A percentile compares a stretch with the other conserved stretches of the same genome.
These are phyloP conservation scores for Alouatta palliata DNA, from an alignment of 2,113 vertebrate species.

Conservation along the genomic window DNA sequence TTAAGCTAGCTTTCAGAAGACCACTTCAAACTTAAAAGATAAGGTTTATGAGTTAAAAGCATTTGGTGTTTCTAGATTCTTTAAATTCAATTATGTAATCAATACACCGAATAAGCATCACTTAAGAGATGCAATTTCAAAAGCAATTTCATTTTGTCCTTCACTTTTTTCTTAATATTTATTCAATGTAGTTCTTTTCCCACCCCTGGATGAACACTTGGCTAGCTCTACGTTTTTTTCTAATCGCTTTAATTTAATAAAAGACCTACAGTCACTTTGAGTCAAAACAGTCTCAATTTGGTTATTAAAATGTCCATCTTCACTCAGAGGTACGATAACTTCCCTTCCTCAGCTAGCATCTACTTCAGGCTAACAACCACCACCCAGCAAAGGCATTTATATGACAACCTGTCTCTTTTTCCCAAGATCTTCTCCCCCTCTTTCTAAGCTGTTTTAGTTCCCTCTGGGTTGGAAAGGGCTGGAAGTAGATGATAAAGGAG, in stretches of 20 bases:
- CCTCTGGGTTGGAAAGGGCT: background rate
- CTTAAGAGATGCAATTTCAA: slow-evolving; percentile 24
- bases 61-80: slow-evolving; percentile 36
- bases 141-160: background rate
- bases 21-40: slow-evolving; percentile 52
- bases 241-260: background rate
- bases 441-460: background rate
- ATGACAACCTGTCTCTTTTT: background rate
- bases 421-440: background rate
- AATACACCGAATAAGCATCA: background rate
- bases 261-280: background rate
- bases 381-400: background rate
- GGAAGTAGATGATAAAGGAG: background rate
- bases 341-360: background rate
- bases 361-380: background rate
- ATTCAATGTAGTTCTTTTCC: background rate
- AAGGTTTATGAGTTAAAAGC: slow-evolving; percentile 46
- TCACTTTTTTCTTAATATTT: background rate
- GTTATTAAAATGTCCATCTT: background rate
- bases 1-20: slow-evolving; percentile 55
- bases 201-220: background rate
- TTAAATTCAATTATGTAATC: slow-evolving; percentile 40
- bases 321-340: background rate
- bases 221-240: background rate
- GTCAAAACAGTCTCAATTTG: background rate